Base-by-base conservation (phyloP, 2,888 invertebrate genomes). In the Marasmarcha lunaedactyla region DNA sequence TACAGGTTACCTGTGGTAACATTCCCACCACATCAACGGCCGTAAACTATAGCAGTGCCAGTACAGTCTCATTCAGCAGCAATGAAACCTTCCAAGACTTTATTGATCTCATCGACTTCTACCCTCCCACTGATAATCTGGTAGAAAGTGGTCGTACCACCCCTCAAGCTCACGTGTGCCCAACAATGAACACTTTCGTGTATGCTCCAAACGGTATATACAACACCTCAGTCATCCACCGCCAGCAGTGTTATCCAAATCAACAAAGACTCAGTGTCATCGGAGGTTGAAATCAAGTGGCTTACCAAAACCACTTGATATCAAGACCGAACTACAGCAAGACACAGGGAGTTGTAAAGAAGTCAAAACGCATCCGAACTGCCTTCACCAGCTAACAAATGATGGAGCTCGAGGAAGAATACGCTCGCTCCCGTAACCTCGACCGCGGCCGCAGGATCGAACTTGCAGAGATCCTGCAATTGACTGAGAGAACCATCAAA, bases 361-460 rank as follows among this genome's bases (percentile, higher is more conserved):
- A 33, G 33, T 67, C 56, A 9, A 93, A 92, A 60, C 83, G 93
- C 12, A 86, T 89, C 0, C 81, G 94, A 35, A 94, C 93, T 1
- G 92, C 92, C 0, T 94, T 92, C 64, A 91, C 92, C 0, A 91
- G 89, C 40, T 74, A 85, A 0, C 93, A 94, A 63, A 77, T 94
- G 49, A 86, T 90, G 45, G 88, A 89, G 50, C 65, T 94, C 10
- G 93, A 94, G 55, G 89, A 89, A 46, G 91, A 92, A 54, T 94
- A 92, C 54, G 78, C 84, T 13, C 84, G 73, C 47, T 87, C 86
- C 34, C 86, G 87, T 33, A 94, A 93, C 57, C 69, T 94, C 0
- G 90, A 90, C 52, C 86, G 93, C 14, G 87, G 89, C 0, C 77
- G 90, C 4, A 78, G 93, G 7, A 89, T 91, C 13, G 88, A 91